Percentiles rank a stretch among this genome's conserved stretches.
Conservation (phyloP, 2,888 invertebrate genomes). For the Caenorhabditis doughertyi region DNA sequence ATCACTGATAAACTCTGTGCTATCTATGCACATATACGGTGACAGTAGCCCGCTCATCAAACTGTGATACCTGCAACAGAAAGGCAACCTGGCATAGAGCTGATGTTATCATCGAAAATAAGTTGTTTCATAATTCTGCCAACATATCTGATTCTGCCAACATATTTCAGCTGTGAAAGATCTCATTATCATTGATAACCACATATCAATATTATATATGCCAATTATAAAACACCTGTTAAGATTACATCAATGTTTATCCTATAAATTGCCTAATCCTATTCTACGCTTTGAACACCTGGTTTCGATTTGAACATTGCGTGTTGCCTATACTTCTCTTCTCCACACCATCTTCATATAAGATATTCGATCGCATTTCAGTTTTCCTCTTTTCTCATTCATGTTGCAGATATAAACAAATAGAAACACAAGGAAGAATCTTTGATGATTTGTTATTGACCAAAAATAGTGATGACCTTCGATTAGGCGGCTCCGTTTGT, state of each 20-base stretch:
- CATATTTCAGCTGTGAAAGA: too few species aligned
- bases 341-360: conserved; percentile 43
- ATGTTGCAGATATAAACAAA: conserved; percentile 43
- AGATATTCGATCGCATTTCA: conserved; percentile 61
- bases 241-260: conserved; percentile 40
- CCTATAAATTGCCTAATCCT: conserved; percentile 50
- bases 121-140: too few species aligned
- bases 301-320: conserved; percentile 30
- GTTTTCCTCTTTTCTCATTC: conserved; percentile 40
- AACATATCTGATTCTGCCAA: too few species aligned
- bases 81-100: too few species aligned
- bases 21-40: too few species aligned
- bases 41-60: too few species aligned
- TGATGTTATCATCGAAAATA: too few species aligned
- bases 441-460: conserved; percentile 39
- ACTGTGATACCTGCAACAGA: too few species aligned
- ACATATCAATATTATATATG: not conserved
- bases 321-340: not conserved
- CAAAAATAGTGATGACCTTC: conserved; percentile 36
- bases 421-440: conserved; percentile 42
- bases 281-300: conserved; percentile 44
- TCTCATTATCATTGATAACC: conserved; percentile 33
- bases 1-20: too few species aligned
- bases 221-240: conserved; percentile 18
- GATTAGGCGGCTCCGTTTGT: conserved; percentile 40